Evolutionary conservation across 2,888 invertebrate genomes (phyloP).

Genomic region (Syrista parreyssii): DNA sequence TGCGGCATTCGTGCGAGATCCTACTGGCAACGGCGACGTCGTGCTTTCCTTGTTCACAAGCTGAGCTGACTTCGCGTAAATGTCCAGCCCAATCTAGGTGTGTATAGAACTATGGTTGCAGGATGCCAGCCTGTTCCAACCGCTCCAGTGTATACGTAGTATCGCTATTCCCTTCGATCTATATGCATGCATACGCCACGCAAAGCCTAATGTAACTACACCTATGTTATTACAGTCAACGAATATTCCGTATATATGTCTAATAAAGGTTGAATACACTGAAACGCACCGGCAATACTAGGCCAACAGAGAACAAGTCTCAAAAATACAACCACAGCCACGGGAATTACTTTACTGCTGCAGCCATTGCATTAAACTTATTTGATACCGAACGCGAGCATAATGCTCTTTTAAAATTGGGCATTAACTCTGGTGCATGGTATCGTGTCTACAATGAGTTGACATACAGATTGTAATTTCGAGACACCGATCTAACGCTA

Average conservation of each 20-base stretch:
- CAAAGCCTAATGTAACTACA: constrained; percentile 31
- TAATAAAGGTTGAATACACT: not conserved
- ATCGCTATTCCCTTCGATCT: constrained; percentile 37
- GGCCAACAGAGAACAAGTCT: not conserved
- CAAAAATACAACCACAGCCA: not conserved
- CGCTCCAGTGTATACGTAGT: constrained; percentile 26
- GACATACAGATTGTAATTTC: not conserved
- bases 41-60: constrained; percentile 46
- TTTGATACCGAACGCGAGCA: not conserved
- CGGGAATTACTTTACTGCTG: too few relatives aligned
- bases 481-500: not conserved
- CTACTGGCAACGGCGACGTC: constrained; percentile 30
- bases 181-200: constrained; percentile 32
- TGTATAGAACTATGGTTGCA: constrained; percentile 31
- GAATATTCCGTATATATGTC: not conserved
- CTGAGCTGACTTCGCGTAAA: constrained; percentile 51
- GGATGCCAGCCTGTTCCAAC: constrained; percentile 32
- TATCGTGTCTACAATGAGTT: not conserved
- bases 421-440: not conserved
- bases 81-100: constrained; percentile 49
- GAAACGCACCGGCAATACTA: not conserved
- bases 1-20: constrained; percentile 39
- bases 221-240: constrained; percentile 19
- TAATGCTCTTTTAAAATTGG: not conserved
- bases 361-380: not conserved